Conservation (phyloP, 2,797 vertebrate species). For the Sebastes nivosus region DNA sequence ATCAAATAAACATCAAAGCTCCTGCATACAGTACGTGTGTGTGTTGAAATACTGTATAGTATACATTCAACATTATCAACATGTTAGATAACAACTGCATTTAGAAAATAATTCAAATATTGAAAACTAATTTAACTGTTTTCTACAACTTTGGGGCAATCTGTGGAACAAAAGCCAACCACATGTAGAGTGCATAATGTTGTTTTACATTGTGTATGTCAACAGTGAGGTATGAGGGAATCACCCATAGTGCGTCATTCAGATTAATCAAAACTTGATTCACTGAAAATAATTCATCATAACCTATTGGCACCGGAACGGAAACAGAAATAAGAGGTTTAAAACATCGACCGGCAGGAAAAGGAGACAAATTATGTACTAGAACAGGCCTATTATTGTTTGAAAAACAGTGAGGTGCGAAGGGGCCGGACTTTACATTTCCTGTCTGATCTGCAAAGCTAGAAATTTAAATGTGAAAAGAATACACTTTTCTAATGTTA, state of each 20-base stretch:
- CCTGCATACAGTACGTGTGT: not conserved
- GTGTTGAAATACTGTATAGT: not conserved
- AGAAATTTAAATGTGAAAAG: no score
- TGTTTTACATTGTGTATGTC: not conserved
- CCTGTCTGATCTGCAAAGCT: no score
- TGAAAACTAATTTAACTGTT: not conserved
- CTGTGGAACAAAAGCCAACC: not conserved
- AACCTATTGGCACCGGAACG: not conserved
- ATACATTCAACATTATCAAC: not conserved
- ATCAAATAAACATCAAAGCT: slow-evolving; percentile 48
- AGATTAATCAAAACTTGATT: not conserved
- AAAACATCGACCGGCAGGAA: not conserved
- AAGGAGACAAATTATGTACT: not conserved
- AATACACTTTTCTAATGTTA: no score
- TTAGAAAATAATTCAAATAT: not conserved
- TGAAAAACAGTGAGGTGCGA: no score
- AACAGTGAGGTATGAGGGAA: not conserved
- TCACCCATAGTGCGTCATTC: not conserved
- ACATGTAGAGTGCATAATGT: not conserved
- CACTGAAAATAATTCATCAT: not conserved
- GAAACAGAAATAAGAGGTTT: not conserved
- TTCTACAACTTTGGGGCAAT: not conserved
- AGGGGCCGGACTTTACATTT: no score
- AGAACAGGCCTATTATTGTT: no score
- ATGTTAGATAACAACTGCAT: not conserved